Percentiles rank a stretch among this genome's conserved stretches.
These are phyloP conservation scores for Cephus nigrinus DNA, from an alignment of 2,888 invertebrate genomes.

Conservation along the genomic window DNA sequence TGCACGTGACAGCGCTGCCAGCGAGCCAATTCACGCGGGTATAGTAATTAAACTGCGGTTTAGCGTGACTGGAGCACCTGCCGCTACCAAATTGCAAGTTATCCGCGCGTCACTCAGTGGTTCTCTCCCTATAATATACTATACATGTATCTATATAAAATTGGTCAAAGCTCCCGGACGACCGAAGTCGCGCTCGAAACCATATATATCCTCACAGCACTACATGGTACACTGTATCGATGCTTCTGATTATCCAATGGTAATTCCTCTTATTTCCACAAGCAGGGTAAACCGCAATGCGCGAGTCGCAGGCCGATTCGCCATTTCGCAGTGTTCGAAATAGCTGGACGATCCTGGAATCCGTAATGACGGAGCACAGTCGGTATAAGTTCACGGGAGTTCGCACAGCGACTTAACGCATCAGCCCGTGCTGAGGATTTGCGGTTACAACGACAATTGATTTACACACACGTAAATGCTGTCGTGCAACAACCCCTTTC, in stretches of 20 bases:
- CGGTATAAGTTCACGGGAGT: background rate
- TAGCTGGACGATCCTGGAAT: no score
- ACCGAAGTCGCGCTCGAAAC: constrained; percentile 27
- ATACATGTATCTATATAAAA: constrained; percentile 13
- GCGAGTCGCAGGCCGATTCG: no score
- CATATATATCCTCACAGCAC: background rate
- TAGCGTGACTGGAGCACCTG: constrained; percentile 59
- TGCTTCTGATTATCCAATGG: no score
- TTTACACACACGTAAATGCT: constrained; percentile 45
- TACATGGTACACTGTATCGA: no score
- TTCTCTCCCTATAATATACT: constrained; percentile 21
- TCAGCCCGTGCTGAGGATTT: constrained; percentile 48
- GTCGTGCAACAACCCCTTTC: constrained; percentile 17
- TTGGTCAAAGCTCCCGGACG: no score
- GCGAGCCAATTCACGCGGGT: constrained; percentile 58
- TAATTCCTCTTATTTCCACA: no score
- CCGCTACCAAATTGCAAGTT: constrained; percentile 60
- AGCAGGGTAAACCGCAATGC: no score
- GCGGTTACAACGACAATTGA: constrained; percentile 55
- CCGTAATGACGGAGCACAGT: background rate
- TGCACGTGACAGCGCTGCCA: constrained; percentile 58
- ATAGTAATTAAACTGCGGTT: constrained; percentile 63
- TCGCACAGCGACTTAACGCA: constrained; percentile 41
- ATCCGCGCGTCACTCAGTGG: constrained; percentile 55
- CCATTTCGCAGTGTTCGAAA: no score